Evolutionary conservation across 2,888 invertebrate species (phyloP).

Genomic region (Harpalus rubripes): DNA sequence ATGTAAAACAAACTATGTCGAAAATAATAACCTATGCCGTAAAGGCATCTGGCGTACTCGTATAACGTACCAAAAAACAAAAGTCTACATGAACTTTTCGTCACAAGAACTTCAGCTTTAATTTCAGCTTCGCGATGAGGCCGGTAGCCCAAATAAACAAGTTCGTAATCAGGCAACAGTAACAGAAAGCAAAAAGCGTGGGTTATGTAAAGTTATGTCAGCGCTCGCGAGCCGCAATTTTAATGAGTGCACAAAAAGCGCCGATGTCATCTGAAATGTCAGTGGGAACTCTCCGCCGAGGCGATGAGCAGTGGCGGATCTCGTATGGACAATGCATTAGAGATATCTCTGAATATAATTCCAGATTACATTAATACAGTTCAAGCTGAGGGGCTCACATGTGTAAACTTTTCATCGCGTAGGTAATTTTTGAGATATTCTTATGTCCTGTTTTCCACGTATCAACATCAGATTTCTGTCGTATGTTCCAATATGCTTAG

Average conservation of each 20-base stretch:
- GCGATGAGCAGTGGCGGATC: neutral
- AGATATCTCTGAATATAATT: too few species aligned
- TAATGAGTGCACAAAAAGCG: conserved; percentile 62
- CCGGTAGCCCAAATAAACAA: conserved; percentile 58
- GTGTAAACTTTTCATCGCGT: too few species aligned
- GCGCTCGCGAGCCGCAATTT: conserved; percentile 51
- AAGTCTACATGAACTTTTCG: conserved; percentile 46
- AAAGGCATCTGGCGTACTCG: neutral
- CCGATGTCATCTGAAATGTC: conserved; percentile 63
- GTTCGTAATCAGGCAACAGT: conserved; percentile 37
- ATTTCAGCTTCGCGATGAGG: conserved; percentile 24
- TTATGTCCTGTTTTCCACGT: too few species aligned
- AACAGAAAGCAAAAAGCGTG: conserved; percentile 37
- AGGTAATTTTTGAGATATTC: too few species aligned
- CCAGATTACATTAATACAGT: too few species aligned
- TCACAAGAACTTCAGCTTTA: conserved; percentile 52
- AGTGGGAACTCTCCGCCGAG: conserved; percentile 37
- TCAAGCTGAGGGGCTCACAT: too few species aligned
- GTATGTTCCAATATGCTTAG: too few species aligned
- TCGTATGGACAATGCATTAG: neutral
- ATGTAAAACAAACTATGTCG: conserved; percentile 6
- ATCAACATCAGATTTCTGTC: too few species aligned
- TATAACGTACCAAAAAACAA: conserved; percentile 13
- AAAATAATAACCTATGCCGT: conserved; percentile 13
- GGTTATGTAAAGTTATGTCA: conserved; percentile 61